Base-by-base conservation (phyloP, 2,888 invertebrate genomes). In the Drosophila putrida region DNA sequence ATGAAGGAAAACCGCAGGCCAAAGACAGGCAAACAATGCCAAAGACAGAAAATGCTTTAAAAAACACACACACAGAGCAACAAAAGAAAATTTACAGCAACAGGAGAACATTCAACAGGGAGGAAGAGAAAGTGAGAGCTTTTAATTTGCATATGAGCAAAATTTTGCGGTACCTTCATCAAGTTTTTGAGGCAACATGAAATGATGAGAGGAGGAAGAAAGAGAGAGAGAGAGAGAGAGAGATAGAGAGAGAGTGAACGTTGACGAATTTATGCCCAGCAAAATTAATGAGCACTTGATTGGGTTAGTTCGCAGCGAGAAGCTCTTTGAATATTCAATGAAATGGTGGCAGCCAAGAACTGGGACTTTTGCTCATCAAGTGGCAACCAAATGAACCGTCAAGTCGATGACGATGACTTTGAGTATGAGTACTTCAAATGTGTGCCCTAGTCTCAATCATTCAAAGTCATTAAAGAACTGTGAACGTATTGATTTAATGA, bases 251-350 rank as follows among this genome's bases (percentile, higher is more conserved):
- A 31, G 31, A 31, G 31, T 13, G 25, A n/a, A 13, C 27, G 28
- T 15, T 39, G 73, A 69, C 31, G 41, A 63, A 53, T 69, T 69
- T 75, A 58, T 79, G 76, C 31, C 33, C 64, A 53, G 71, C 47
- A 62, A 65, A 80, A 76, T 76, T 76, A 76, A 76, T 76, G 80
- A 76, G 80, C 76, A 75, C 62, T 79, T 79, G 76, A 76, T 76
- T 76, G 80, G 71, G 80, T 76, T 79, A 76, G 76, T 70, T 76
- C 60, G 43, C 80, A 61, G 62, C 39, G 54, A 33, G 75, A 53
- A 78, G 75, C 75, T 69, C 53, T 47, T 61, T 75, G 80, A 69
- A 79, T 79, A 79, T 69, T 79, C 71, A 75, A 75, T 75, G 75
- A 59, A 39, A 62, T 20, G 43, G 13, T 61, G 46, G 46, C 63